Evolutionary conservation across 2,888 invertebrate genomes (phyloP).

Genomic region (Phyllotreta striolata): DNA sequence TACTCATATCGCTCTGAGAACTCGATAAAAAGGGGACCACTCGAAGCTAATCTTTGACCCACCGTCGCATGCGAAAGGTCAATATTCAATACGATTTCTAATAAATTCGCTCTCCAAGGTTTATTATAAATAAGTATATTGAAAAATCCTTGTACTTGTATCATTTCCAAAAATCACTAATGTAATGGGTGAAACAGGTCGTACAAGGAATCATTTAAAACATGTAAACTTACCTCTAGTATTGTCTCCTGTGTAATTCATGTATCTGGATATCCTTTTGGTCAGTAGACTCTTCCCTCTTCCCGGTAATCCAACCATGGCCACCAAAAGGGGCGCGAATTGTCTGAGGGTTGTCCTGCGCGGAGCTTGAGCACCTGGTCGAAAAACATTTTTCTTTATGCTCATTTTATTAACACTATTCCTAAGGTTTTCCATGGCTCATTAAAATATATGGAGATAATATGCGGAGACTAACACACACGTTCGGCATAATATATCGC

Average conservation of each 20-base stretch:
- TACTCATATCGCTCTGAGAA: too few species aligned
- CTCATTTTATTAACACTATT: constrained; percentile 35
- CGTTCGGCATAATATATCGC: too few species aligned
- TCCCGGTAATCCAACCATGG: constrained; percentile 90
- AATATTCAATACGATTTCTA: not conserved
- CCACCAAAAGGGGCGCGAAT: constrained; percentile 80
- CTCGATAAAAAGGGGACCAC: too few species aligned
- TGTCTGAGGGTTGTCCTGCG: constrained; percentile 59
- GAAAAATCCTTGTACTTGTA: not conserved
- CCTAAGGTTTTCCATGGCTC: not conserved
- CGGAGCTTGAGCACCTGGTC: constrained; percentile 51
- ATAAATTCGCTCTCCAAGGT: not conserved
- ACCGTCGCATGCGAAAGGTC: not conserved
- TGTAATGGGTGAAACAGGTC: not conserved
- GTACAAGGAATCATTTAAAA: not conserved
- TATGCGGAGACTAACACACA: too few species aligned
- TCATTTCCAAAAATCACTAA: too few species aligned
- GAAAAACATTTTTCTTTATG: constrained; percentile 41
- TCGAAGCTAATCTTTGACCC: not conserved
- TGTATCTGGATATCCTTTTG: constrained; percentile 83
- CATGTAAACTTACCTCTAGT: constrained; percentile 72
- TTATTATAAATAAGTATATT: not conserved
- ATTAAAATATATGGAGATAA: too few species aligned
- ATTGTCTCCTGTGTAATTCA: constrained; percentile 90
- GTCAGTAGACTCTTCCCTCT: constrained; percentile 93